phyloP scores from a whole-genome alignment of 2,797 vertebrate genomes.

The Tolypeutes matacus region DNA sequence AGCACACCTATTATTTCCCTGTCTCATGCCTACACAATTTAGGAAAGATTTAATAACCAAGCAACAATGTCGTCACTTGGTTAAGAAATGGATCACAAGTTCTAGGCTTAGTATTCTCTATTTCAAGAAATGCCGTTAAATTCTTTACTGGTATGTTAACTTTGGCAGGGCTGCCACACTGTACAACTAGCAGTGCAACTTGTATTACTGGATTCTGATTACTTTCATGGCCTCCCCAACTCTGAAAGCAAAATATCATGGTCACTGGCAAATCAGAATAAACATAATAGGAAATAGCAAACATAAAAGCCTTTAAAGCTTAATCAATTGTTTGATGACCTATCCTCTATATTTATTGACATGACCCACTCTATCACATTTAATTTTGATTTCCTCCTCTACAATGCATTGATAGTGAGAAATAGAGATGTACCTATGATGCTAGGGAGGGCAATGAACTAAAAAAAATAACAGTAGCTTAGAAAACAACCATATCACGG shows the following conservation, averaged over 20 bases:
- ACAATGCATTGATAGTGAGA: background rate
- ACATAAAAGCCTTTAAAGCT: background rate
- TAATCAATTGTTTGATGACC: background rate
- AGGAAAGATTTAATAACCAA: background rate
- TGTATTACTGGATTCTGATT: background rate
- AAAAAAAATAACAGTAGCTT: background rate
- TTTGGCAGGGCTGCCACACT: background rate
- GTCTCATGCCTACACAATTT: background rate
- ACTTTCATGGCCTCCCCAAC: background rate
- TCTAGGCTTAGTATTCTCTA: background rate
- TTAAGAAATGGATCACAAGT: background rate
- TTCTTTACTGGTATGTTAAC: background rate
- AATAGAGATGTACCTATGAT: background rate
- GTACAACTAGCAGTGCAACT: rapidly evolving
- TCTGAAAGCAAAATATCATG: background rate
- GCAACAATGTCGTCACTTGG: background rate
- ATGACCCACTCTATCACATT: background rate
- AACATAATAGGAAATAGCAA: background rate
- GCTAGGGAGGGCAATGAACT: background rate
- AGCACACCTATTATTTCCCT: background rate
- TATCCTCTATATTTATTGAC: background rate
- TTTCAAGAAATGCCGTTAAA: background rate
- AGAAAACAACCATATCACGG: background rate
- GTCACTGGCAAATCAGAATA: background rate
- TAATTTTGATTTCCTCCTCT: background rate